Conservation (phyloP, 2,888 invertebrate genomes). For the Drosophila pegasa region DNA sequence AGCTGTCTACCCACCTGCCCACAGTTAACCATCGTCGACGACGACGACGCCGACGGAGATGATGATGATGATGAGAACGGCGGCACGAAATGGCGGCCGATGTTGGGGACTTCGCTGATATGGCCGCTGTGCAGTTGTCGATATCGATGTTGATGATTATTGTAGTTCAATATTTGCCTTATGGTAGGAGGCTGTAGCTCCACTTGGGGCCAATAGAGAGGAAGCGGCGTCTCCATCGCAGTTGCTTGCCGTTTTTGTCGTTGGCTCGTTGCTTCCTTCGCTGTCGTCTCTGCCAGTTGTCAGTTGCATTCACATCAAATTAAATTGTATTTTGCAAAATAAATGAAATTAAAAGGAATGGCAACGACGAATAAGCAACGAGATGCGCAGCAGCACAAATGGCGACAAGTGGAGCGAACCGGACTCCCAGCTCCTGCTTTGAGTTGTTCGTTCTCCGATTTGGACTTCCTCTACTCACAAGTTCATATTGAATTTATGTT, state of each 20-base stretch:
- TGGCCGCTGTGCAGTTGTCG: conserved; percentile 56
- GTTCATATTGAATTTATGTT: conserved; percentile 75
- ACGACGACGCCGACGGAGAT: conserved; percentile 34
- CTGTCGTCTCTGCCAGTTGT: conserved; percentile 66
- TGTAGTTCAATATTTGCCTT: conserved; percentile 81
- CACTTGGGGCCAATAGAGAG: conserved; percentile 39
- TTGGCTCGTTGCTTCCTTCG: conserved; percentile 14
- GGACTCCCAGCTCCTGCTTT: conserved; percentile 23
- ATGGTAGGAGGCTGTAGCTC: conserved; percentile 65
- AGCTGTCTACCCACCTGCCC: conserved; percentile 28
- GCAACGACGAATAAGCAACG: conserved; percentile 64
- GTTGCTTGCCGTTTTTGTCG: conserved; percentile 58
- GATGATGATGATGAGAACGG: conserved; percentile 59
- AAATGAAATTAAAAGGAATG: conserved; percentile 79
- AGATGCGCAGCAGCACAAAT: conserved; percentile 40
- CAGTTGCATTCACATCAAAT: conserved; percentile 80
- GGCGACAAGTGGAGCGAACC: conserved; percentile 62
- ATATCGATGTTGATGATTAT: conserved; percentile 74
- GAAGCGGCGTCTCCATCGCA: conserved; percentile 19
- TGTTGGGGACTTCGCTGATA: conserved; percentile 61
- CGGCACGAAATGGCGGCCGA: conserved; percentile 67
- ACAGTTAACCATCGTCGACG: conserved; percentile 16
- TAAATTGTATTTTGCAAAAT: conserved; percentile 80
- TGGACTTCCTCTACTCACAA: conserved; percentile 55
- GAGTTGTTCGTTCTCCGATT: conserved; percentile 39